phyloP scores from a whole-genome alignment of 2,888 invertebrate species.

The Kuschelorhynchus macadamiae region DNA sequence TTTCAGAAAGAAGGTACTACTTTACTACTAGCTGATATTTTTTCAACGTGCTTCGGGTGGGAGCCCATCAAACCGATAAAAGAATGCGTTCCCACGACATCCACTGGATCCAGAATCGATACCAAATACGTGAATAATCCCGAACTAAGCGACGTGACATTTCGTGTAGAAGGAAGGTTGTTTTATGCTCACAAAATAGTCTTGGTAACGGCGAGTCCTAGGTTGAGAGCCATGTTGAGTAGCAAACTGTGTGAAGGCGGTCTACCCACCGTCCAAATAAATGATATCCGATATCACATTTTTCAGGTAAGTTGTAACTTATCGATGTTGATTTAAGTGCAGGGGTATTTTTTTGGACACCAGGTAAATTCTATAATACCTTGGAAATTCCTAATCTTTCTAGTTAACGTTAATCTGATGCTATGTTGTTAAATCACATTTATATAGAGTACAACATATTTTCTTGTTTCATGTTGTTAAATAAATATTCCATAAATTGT shows the following conservation, averaged over 20 bases:
- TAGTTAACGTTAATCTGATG: too few species aligned
- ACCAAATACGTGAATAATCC: slow-evolving; percentile 95
- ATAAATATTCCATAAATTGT: too few species aligned
- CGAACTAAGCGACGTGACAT: slow-evolving; percentile 92
- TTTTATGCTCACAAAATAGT: slow-evolving; percentile 97
- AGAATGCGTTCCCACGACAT: slow-evolving; percentile 76
- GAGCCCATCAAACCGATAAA: slow-evolving; percentile 85
- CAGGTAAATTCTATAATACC: too few species aligned
- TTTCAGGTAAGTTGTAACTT: slow-evolving; percentile 83
- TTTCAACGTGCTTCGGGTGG: slow-evolving; percentile 91
- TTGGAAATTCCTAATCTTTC: too few species aligned
- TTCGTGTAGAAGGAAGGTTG: slow-evolving; percentile 89
- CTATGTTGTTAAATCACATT: too few species aligned
- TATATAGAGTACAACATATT: too few species aligned
- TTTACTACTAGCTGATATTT: slow-evolving; percentile 87
- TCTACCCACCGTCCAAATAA: slow-evolving; percentile 90
- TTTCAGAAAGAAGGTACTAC: slow-evolving; percentile 90
- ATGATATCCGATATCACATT: slow-evolving; percentile 92
- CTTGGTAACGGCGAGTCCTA: slow-evolving; percentile 89
- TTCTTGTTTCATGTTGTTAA: too few species aligned
- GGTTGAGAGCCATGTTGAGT: slow-evolving; percentile 88
- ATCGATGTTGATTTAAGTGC: too few species aligned
- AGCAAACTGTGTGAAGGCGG: slow-evolving; percentile 81
- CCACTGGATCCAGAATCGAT: slow-evolving; percentile 85
- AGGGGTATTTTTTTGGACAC: too few species aligned